Percentiles rank a stretch among this genome's conserved stretches.
Evolutionary conservation across 2,888 invertebrate genomes (phyloP).

Genomic region (Pantelozetes paolii): DNA sequence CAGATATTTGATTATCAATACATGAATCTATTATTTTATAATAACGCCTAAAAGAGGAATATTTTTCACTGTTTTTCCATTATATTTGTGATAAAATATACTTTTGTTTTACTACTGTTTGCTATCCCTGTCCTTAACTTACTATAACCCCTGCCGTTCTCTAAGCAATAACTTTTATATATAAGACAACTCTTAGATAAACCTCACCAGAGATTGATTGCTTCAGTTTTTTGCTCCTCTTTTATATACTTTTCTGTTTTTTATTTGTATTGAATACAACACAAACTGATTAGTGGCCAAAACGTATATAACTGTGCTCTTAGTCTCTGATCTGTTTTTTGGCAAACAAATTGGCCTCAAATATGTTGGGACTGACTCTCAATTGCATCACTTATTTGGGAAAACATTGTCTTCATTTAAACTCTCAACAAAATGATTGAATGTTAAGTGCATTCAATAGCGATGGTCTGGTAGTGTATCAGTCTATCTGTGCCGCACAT

Average conservation of each 20-base stretch:
- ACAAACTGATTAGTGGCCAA: constrained; percentile 8
- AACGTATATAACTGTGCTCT: neutral
- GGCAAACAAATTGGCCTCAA: constrained; percentile 22
- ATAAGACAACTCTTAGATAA: constrained; percentile 19
- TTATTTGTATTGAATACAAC: neutral
- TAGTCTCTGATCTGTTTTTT: constrained; percentile 5
- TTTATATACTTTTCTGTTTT: neutral
- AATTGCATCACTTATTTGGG: neutral
- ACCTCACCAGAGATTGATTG: constrained; percentile 28
- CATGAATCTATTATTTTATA: too few species aligned
- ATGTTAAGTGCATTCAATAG: neutral
- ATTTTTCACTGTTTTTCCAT: too few species aligned
- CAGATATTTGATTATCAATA: too few species aligned
- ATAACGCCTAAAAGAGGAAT: too few species aligned
- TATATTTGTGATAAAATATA: too few species aligned
- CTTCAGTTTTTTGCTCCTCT: constrained; percentile 6
- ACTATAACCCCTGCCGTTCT: constrained; percentile 22
- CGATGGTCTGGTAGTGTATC: neutral
- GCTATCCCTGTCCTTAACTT: too few species aligned
- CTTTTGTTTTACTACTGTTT: too few species aligned
- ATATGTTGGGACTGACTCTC: neutral
- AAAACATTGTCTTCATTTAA: neutral
- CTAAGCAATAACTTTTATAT: constrained; percentile 18
- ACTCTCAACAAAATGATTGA: neutral
- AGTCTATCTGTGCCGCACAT: neutral